These are phyloP conservation scores for Clangula hyemalis DNA, from an alignment of 2,797 vertebrate genomes.

Conservation along the genomic window DNA sequence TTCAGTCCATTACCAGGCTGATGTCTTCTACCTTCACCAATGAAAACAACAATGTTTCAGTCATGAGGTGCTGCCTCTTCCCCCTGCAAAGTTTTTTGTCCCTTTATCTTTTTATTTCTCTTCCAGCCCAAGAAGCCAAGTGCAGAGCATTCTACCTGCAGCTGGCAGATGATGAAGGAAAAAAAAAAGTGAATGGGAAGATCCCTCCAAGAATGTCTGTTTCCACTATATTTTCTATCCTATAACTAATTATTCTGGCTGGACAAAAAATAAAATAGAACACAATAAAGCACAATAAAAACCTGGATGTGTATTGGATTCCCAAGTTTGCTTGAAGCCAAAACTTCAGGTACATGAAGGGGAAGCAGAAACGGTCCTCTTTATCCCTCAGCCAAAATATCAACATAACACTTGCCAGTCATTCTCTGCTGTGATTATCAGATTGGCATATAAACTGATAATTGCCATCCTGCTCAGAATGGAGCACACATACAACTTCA, in stretches of 20 bases:
- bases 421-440: neutral
- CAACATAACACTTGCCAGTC: constrained; percentile 1
- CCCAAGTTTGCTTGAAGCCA: constrained; percentile 12
- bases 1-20: neutral
- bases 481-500: neutral
- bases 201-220: constrained; percentile 47
- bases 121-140: constrained; percentile 62
- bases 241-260: constrained; percentile 74
- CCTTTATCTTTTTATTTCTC: constrained; percentile 54
- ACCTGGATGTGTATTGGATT: constrained; percentile 1
- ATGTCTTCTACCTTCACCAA: neutral
- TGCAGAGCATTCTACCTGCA: neutral
- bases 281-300: constrained; percentile 18
- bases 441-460: neutral
- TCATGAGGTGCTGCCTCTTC: neutral
- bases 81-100: neutral
- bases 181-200: constrained; percentile 41
- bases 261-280: constrained; percentile 53
- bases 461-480: neutral
- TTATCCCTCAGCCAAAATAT: neutral
- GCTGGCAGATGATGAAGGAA: constrained; percentile 70
- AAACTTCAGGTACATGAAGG: constrained; percentile 21
- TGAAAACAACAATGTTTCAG: constrained; percentile 49
- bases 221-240: constrained; percentile 68
- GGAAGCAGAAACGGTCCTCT: constrained; percentile 15